A percentile compares a stretch with the other conserved stretches of the same genome.
These are phyloP conservation scores for Strigamia crassipes DNA, from an alignment of 2,888 invertebrate species.

Conservation along the genomic window DNA sequence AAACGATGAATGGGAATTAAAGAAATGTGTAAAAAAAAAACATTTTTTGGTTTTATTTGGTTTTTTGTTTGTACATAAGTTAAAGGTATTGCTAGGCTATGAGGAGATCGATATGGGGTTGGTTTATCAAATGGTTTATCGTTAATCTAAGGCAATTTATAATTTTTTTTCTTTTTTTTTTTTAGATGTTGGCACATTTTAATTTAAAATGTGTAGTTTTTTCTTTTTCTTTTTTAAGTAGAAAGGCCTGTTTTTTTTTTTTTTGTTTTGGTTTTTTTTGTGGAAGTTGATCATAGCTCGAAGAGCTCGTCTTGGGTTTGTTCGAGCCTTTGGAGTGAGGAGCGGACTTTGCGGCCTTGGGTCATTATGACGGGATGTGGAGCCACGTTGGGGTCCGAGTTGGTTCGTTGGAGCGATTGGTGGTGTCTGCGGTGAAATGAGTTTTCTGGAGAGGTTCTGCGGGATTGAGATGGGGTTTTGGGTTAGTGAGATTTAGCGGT, in stretches of 20 bases:
- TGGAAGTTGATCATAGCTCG: slow-evolving; percentile 72
- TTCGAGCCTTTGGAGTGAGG: slow-evolving; percentile 79
- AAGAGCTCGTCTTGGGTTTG: slow-evolving; percentile 87
- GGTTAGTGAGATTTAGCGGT: no score
- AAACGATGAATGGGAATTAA: not conserved
- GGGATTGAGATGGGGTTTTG: not conserved
- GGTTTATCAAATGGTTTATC: no score
- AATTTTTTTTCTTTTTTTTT: no score
- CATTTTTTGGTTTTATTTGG: no score
- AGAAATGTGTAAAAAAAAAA: not conserved
- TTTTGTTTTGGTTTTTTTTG: not conserved
- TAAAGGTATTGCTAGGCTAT: no score
- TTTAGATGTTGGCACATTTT: no score
- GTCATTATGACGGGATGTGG: slow-evolving; percentile 66
- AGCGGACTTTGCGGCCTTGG: slow-evolving; percentile 78
- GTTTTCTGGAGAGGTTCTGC: not conserved
- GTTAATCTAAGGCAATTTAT: no score
- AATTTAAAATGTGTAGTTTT: not conserved
- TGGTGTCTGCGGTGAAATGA: not conserved
- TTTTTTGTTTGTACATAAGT: no score
- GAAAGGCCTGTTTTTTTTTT: not conserved
- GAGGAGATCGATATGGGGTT: no score
- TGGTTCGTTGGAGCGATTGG: not conserved
- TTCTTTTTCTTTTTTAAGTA: no score
- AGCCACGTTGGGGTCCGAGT: slow-evolving; percentile 50